Evolutionary conservation across 2,888 invertebrate species (phyloP).

Genomic region (Agapostemon virescens): DNA sequence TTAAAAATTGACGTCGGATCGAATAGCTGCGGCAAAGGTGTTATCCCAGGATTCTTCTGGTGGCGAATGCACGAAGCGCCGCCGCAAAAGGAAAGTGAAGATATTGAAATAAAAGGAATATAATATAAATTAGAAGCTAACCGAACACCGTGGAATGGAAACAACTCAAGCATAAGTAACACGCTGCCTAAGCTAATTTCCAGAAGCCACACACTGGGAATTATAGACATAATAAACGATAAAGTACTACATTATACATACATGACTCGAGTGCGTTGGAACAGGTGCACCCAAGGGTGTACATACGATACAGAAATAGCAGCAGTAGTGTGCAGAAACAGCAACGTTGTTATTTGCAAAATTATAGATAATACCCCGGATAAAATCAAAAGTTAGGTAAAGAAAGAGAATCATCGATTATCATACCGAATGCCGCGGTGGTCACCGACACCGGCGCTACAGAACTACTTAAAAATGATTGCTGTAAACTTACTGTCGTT

Average conservation of each 20-base stretch:
- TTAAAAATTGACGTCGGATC: conserved; percentile 8
- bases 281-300: too few species aligned
- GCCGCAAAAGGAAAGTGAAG: not conserved
- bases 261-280: not conserved
- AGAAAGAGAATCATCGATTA: not conserved
- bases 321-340: not conserved
- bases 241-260: not conserved
- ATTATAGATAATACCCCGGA: not conserved
- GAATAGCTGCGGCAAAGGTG: conserved; percentile 4
- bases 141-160: not conserved
- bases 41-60: conserved; percentile 4
- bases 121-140: not conserved
- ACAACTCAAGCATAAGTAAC: not conserved
- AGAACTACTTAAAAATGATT: too few species aligned
- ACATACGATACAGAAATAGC: not conserved
- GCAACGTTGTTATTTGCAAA: not conserved
- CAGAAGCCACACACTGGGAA: not conserved
- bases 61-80: not conserved
- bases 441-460: too few species aligned
- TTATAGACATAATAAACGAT: not conserved
- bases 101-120: not conserved
- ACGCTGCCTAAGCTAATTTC: not conserved
- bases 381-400: not conserved
- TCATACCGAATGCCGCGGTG: too few species aligned
- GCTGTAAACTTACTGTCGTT: too few species aligned